phyloP scores from a whole-genome alignment of 1,140 invertebrate genomes.

The Cydia fagiglandana region DNA sequence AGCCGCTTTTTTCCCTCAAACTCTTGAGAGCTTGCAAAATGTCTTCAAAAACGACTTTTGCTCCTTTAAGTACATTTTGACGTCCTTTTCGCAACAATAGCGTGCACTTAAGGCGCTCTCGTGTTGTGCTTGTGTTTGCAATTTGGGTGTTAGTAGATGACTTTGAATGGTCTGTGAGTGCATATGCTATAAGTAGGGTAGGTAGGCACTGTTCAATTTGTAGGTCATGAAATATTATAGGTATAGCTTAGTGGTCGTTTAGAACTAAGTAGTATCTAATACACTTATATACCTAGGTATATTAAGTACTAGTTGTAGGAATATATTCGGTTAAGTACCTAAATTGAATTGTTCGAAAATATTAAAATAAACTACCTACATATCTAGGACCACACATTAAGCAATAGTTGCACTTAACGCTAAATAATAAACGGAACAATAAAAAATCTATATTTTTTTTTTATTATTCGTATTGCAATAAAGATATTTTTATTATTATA shows the following conservation, averaged over 20 bases:
- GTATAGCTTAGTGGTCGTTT: not conserved
- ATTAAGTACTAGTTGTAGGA: too few species aligned
- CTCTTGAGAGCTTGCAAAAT: constrained; percentile 70
- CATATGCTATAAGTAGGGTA: constrained; percentile 6
- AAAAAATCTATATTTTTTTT: too few species aligned
- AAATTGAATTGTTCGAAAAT: too few species aligned
- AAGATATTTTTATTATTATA: too few species aligned
- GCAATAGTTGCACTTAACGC: too few species aligned
- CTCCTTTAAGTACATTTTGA: constrained; percentile 68
- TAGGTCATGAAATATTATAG: not conserved
- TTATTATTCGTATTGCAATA: too few species aligned
- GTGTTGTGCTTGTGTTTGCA: constrained; percentile 33
- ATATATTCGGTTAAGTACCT: too few species aligned
- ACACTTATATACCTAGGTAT: too few species aligned
- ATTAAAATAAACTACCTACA: too few species aligned
- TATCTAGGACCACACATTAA: too few species aligned
- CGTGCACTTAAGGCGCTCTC: constrained; percentile 55
- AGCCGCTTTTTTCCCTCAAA: constrained; percentile 66
- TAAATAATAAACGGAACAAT: too few species aligned
- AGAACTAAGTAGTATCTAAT: too few species aligned
- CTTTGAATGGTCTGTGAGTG: constrained; percentile 8
- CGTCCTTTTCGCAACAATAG: constrained; percentile 67
- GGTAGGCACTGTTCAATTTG: not conserved
- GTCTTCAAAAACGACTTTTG: constrained; percentile 71
- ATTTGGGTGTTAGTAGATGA: constrained; percentile 25